Evolutionary conservation across 1,140 invertebrate species (phyloP), one percentile per base, ranked within the genome.

Genomic region (Drosophila erecta): DNA sequence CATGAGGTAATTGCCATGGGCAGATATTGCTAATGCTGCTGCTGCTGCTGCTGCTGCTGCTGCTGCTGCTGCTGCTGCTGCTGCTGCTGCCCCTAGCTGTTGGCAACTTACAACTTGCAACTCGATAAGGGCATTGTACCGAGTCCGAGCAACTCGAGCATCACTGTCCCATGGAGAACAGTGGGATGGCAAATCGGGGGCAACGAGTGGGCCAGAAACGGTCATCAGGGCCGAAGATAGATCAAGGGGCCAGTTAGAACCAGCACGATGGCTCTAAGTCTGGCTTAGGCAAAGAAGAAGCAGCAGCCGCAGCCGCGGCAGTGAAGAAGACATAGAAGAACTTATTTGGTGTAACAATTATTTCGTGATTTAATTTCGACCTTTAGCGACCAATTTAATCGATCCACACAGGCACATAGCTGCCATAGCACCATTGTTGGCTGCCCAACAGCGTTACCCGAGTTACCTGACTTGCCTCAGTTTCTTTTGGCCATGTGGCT

Each of bases 281-380:
- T 44, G 17, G 17, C 41, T 43, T 11, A 17, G 10, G 10, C 3
- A 4, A 43, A 43, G 41, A 43, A 17, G 15, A 8, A 41, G 40
- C 55, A 37, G 24, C 40, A 27, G 11, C 33, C 24, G 50, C 33
- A 67, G 35, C 55, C 33, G 59, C 47, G 44, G 17, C 20, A 20
- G 27, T 38, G 43, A 76, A 64, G 58, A 72, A 65, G 72, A 58
- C 58, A 59, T 57, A 66, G 76, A 71, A 89, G 76, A 89, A 90
- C 84, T 89, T 89, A 89, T 89, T 89, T 89, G 84, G 84, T 89
- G 84, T 78, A 90, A 90, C 87, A 90, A 87, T 90, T 90, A 86
- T 90, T 90, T 90, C 87, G 87, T 90, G 87, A 90, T 90, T 90
- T 90, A 83, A 90, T 90, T 90, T 90, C 87, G 87, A 90, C 87